Conservation (phyloP, 1,140 invertebrate genomes). For the Drosophila teissieri region DNA sequence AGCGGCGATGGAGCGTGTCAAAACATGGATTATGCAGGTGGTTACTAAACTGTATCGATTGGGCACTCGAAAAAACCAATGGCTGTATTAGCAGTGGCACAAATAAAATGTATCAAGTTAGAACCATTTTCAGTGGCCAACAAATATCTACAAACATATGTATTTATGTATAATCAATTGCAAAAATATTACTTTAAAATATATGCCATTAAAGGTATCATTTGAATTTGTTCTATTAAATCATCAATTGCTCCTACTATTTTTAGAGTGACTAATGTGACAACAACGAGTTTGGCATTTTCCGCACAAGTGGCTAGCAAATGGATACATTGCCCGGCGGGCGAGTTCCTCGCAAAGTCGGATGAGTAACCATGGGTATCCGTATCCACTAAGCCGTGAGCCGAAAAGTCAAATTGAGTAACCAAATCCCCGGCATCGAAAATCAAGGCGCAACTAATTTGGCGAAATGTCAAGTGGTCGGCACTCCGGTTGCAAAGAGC, state of each 20-base stretch:
- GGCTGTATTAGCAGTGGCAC: no score
- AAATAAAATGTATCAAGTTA: no score
- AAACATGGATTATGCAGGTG: constrained; percentile 41
- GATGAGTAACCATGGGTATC: background rate
- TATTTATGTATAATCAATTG: no score
- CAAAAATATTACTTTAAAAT: no score
- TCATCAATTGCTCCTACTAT: no score
- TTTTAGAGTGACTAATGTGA: background rate
- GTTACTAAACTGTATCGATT: constrained; percentile 21
- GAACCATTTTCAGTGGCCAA: no score
- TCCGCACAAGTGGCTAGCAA: constrained; percentile 6
- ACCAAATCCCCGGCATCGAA: constrained; percentile 26
- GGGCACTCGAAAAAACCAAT: background rate
- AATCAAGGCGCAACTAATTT: constrained; percentile 62
- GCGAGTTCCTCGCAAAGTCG: background rate
- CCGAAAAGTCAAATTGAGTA: constrained; percentile 18
- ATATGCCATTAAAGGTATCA: no score
- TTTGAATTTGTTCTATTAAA: no score
- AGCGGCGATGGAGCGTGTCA: constrained; percentile 25
- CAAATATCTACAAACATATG: no score
- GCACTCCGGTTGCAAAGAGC: constrained; percentile 44
- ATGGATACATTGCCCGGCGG: constrained; percentile 15
- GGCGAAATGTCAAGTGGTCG: constrained; percentile 53
- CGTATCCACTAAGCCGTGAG: background rate
- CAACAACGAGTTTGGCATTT: background rate